Evolutionary conservation across 2,888 invertebrate genomes (phyloP).

Genomic region (Andrena chrysosceles): DNA sequence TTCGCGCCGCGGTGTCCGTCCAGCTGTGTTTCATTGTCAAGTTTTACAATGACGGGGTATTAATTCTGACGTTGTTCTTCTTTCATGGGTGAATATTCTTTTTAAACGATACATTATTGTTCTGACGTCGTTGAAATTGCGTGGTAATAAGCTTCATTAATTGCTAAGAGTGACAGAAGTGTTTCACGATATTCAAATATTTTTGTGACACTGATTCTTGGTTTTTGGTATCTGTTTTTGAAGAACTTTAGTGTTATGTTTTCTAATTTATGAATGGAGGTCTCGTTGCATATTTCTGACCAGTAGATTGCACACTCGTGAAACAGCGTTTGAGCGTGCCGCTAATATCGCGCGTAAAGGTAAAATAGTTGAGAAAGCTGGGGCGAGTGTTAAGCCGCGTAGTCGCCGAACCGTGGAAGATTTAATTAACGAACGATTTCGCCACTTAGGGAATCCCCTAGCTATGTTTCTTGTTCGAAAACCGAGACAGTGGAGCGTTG

Average conservation of each 20-base stretch:
- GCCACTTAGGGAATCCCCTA: conserved; percentile 38
- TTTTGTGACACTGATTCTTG: background rate
- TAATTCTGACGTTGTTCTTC: conserved; percentile 4
- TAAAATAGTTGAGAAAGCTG: conserved; percentile 18
- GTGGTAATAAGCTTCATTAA: background rate
- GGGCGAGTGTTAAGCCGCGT: conserved; percentile 32
- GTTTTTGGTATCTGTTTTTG: background rate
- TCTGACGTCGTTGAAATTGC: background rate
- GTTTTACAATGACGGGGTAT: background rate
- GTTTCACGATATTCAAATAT: background rate
- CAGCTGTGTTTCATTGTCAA: background rate
- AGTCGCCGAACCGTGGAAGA: conserved; percentile 40
- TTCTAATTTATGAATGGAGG: background rate
- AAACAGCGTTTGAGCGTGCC: conserved; percentile 33
- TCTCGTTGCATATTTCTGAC: background rate
- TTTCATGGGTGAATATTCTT: conserved; percentile 8
- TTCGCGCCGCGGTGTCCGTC: background rate
- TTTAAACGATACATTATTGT: conserved; percentile 10
- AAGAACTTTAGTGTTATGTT: too few species aligned
- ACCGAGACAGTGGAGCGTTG: background rate
- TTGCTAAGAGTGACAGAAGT: background rate
- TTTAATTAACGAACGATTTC: conserved; percentile 65
- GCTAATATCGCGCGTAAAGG: conserved; percentile 44
- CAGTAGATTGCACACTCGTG: background rate
- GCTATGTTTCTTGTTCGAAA: conserved; percentile 25